Evolutionary conservation across 2,888 invertebrate genomes (phyloP), one percentile per base, ranked within the genome.

Genomic region (Drosophila mercatorum): DNA sequence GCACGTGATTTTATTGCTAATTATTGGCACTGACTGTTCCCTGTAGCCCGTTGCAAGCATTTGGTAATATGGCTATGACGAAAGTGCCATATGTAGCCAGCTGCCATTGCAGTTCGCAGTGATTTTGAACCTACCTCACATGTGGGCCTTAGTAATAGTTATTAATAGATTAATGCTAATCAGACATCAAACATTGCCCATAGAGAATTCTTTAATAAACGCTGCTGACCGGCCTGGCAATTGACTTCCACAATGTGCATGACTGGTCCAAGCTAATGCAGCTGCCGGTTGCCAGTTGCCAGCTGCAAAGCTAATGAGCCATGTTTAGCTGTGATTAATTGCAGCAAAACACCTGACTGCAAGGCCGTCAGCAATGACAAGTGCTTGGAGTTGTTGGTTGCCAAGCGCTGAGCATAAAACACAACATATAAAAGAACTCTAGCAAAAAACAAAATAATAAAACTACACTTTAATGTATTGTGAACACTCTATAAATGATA

Each of bases 1-100:
- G 86, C 81, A 85, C 84, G 84, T 85, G 84, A 85, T 83, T 75
- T 72, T 62, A 64, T 88, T 85, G 88, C 84, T 81, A 88, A 85
- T 85, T 88, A 85, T 83, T 80, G 63, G 14, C 22, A 46, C n/a
- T 14, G 52, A 10, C 28, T 44, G 44, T 7, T 58, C 36, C 26
- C 40, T 47, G 11, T 31, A 40, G 17, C 12, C 14, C 6, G 59
- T 8, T 11, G 31, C 31, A 22, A 14, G 44, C 55, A 7, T 11
- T 36, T 51, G 47, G 36, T 31, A 49, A 64, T 51, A n/a, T 31
- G 22, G 43, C 43, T 38, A 66, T 68, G 69, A 34, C 47, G 47
- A 60, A 74, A 66, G 60, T 86, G 81, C 69, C 83, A 81, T 41
- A 60, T 65, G 46, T 46, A 36, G 40, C 7, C 60, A 17, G 10